phyloP scores from a whole-genome alignment of 2,113 vertebrate genomes.

The Scomber scombrus region DNA sequence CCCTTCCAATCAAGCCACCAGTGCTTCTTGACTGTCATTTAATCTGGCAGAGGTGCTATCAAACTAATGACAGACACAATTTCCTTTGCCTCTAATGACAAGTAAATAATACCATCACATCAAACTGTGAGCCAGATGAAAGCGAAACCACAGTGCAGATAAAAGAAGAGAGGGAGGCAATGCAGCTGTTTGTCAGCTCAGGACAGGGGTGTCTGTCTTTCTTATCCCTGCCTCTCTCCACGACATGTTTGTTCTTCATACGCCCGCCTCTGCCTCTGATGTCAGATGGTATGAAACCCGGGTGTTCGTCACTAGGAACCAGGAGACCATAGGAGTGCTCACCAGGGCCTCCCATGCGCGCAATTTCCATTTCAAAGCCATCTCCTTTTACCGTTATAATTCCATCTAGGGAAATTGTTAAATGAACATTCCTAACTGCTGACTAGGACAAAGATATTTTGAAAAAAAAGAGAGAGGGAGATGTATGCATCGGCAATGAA shows the following conservation, averaged over 20 bases:
- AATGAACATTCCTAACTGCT: conserved; percentile 84
- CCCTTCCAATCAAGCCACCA: conserved; percentile 44
- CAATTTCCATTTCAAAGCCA: conserved; percentile 87
- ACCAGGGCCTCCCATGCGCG: conserved; percentile 50
- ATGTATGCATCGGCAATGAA: conserved; percentile 76
- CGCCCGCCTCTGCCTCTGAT: conserved; percentile 68
- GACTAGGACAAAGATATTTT: conserved; percentile 82
- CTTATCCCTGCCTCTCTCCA: conserved; percentile 61
- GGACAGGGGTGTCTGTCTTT: conserved; percentile 56
- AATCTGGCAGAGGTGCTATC: conserved; percentile 72
- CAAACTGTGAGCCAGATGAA: conserved; percentile 68
- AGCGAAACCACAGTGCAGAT: conserved; percentile 50
- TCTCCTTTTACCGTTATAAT: conserved; percentile 77
- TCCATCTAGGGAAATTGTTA: conserved; percentile 83
- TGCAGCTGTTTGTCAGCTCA: conserved; percentile 74
- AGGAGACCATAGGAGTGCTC: conserved; percentile 54
- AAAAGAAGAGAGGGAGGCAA: conserved; percentile 59
- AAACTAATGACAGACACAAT: conserved; percentile 75
- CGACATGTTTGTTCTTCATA: conserved; percentile 61
- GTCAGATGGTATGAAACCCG: conserved; percentile 73
- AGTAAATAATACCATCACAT: conserved; percentile 78
- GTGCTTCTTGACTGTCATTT: conserved; percentile 58
- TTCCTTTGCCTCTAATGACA: conserved; percentile 75
- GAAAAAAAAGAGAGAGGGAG: conserved; percentile 69
- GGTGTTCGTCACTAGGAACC: conserved; percentile 70